A percentile compares a stretch with the other conserved stretches of the same genome.
These are phyloP conservation scores for Drosophila arizonae DNA, from an alignment of 1,140 invertebrate genomes.

Conservation along the genomic window DNA sequence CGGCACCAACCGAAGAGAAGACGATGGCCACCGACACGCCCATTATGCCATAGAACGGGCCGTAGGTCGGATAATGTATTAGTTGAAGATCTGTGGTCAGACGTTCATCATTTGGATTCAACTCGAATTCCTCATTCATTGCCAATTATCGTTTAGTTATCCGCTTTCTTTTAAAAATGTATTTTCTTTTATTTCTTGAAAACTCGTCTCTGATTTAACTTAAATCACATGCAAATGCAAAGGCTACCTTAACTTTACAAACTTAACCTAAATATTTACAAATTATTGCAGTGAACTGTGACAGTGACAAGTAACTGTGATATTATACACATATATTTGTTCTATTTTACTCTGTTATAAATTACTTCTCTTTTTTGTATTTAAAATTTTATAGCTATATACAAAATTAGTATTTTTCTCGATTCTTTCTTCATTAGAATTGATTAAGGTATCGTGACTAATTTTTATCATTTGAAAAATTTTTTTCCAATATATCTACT, in stretches of 20 bases:
- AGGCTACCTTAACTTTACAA: neutral
- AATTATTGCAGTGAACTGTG: neutral
- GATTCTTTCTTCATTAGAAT: neutral
- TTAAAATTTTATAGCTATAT: neutral
- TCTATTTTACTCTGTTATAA: neutral
- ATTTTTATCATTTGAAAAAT: too few species aligned
- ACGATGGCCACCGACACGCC: constrained; percentile 98
- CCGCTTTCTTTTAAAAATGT: neutral
- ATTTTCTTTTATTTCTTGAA: neutral
- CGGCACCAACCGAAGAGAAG: constrained; percentile 85
- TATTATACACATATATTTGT: neutral
- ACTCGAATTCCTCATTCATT: too few species aligned
- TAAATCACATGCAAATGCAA: constrained; percentile 29
- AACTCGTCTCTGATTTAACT: constrained; percentile 1
- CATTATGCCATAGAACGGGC: constrained; percentile 97
- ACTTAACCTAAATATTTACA: constrained; percentile 4
- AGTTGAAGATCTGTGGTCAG: too few species aligned
- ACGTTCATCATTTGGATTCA: too few species aligned
- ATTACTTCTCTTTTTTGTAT: neutral
- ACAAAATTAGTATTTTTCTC: neutral
- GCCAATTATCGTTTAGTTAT: too few species aligned
- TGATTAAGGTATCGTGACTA: too few species aligned
- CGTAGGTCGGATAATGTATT: constrained; percentile 31
- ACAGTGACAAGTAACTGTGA: neutral
- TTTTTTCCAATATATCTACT: too few species aligned